Percentiles rank a stretch among this genome's conserved stretches.
phyloP scores from a whole-genome alignment of 2,797 vertebrate genomes.

The Myotis daubentonii region DNA sequence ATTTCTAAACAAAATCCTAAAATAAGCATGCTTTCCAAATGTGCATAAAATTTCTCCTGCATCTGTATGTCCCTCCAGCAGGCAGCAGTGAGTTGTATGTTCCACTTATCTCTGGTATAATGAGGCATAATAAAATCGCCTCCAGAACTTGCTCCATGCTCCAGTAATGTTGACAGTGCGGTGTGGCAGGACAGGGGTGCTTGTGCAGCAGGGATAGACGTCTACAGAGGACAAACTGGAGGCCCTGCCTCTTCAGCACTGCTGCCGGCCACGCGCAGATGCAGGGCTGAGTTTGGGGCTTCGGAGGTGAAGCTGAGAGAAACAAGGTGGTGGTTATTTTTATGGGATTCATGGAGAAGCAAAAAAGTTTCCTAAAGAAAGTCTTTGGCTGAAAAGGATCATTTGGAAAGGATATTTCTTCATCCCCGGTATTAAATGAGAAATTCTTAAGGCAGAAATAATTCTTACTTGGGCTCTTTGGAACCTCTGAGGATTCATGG shows the following conservation, averaged over 20 bases:
- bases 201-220: neutral
- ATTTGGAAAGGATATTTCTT: neutral
- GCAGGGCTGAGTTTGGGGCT: neutral
- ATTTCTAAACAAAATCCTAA: constrained; percentile 65
- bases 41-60: neutral
- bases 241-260: no score
- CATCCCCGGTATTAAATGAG: neutral
- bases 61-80: neutral
- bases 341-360: neutral
- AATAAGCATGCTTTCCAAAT: constrained; percentile 62
- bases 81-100: neutral
- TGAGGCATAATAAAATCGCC: neutral
- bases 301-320: neutral
- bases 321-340: neutral
- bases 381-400: neutral
- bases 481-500: neutral
- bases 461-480: neutral
- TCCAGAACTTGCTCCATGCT: neutral
- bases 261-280: neutral
- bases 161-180: neutral
- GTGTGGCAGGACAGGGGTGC: neutral
- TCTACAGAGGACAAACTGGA: neutral
- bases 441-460: neutral
- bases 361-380: neutral
- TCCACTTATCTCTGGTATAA: neutral